A percentile compares a stretch with the other conserved stretches of the same genome.
phyloP scores from a whole-genome alignment of 1,140 invertebrate species.

The Aphaenogaster floridana region DNA sequence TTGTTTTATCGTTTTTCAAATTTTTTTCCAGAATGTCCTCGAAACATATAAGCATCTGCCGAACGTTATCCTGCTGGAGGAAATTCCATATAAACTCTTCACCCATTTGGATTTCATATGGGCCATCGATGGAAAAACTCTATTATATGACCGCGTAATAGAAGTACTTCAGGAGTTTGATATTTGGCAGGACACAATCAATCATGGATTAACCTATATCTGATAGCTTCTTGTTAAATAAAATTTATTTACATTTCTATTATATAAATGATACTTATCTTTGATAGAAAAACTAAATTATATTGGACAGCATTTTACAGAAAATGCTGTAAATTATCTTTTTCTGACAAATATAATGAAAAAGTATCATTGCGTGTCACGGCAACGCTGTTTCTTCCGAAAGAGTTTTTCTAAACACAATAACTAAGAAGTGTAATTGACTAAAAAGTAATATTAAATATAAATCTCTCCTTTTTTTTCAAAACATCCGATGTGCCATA shows the following conservation, averaged over 20 bases:
- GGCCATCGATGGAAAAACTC: constrained; percentile 88
- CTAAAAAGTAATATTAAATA: too few species aligned
- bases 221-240: not conserved
- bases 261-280: not conserved
- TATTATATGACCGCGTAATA: constrained; percentile 87
- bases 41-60: constrained; percentile 82
- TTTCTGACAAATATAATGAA: too few species aligned
- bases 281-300: too few species aligned
- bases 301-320: too few species aligned
- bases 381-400: too few species aligned
- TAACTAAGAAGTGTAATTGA: too few species aligned
- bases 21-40: constrained; percentile 79
- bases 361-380: too few species aligned
- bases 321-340: too few species aligned
- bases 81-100: constrained; percentile 88
- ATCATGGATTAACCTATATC: not conserved
- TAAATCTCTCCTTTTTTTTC: too few species aligned
- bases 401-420: too few species aligned
- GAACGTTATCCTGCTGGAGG: constrained; percentile 85
- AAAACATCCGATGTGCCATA: too few species aligned
- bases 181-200: not conserved
- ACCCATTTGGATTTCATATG: constrained; percentile 91
- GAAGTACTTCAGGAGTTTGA: constrained; percentile 6
- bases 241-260: not conserved
- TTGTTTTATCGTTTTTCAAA: not conserved